Evolutionary conservation across 2,888 invertebrate species (phyloP).

Genomic region (Chorisops tibialis): DNA sequence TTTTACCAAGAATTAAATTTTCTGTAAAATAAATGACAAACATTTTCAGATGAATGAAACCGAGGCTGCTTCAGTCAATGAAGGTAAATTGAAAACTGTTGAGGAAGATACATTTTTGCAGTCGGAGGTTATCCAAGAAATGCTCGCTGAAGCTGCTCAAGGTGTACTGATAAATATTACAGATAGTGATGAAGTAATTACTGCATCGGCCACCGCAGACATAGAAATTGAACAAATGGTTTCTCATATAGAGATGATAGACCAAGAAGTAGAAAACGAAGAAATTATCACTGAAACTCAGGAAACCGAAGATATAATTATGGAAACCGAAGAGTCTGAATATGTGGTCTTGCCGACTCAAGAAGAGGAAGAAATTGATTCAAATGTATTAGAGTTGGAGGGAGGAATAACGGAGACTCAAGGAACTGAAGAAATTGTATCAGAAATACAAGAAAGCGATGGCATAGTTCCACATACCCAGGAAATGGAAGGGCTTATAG

Average conservation of each 20-base stretch:
- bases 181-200: background rate
- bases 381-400: background rate
- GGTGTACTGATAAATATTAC: slow-evolving; percentile 35
- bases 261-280: background rate
- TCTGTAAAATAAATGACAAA: no score
- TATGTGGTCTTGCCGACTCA: background rate
- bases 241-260: background rate
- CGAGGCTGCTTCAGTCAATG: slow-evolving; percentile 24
- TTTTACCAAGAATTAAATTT: no score
- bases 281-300: slow-evolving; percentile 2
- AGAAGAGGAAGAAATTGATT: background rate
- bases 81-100: slow-evolving; percentile 2
- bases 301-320: slow-evolving; percentile 10
- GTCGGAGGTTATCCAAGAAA: slow-evolving; percentile 42
- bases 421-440: background rate
- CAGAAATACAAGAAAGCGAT: slow-evolving; percentile 10
- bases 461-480: slow-evolving; percentile 4
- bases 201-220: background rate
- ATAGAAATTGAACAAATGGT: no score
- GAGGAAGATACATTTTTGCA: slow-evolving; percentile 34
- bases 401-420: background rate
- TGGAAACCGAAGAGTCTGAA: slow-evolving; percentile 2
- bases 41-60: slow-evolving; percentile 31
- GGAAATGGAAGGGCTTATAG: slow-evolving; percentile 8
- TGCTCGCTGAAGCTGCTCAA: slow-evolving; percentile 43